phyloP scores from a whole-genome alignment of 2,888 invertebrate species.

The Scaptomyza polygonia region DNA sequence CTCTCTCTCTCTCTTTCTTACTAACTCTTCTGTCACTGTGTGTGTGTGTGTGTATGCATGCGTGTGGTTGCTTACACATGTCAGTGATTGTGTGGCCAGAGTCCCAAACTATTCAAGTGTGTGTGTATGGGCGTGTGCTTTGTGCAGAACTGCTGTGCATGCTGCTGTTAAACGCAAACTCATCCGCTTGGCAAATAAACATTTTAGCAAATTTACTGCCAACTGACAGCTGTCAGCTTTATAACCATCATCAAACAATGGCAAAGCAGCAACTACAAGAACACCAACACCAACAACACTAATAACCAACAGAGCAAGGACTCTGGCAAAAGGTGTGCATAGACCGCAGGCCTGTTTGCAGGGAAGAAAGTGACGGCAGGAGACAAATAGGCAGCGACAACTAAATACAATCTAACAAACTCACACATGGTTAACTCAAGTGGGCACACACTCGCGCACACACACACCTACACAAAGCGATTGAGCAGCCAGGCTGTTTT shows the following conservation, averaged over 20 bases:
- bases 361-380: constrained; percentile 11
- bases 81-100: constrained; percentile 56
- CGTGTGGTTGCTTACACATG: constrained; percentile 48
- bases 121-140: constrained; percentile 23
- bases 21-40: constrained; percentile 7
- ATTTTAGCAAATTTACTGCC: constrained; percentile 80
- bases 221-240: constrained; percentile 82
- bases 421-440: constrained; percentile 41
- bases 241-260: constrained; percentile 79
- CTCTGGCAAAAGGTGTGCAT: constrained; percentile 63
- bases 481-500: constrained; percentile 60
- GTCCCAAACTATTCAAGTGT: constrained; percentile 57
- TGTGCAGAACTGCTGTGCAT: constrained; percentile 40
- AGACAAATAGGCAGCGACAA: constrained; percentile 61
- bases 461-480: constrained; percentile 1
- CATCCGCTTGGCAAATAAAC: constrained; percentile 78
- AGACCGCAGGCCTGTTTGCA: constrained; percentile 67
- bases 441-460: constrained; percentile 39
- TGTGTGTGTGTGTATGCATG: constrained; percentile 19
- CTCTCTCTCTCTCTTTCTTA: constrained; percentile 35
- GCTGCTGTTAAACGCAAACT: constrained; percentile 76
- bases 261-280: constrained; percentile 23
- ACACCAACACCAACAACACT: constrained; percentile 31
- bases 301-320: constrained; percentile 28
- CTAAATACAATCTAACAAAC: constrained; percentile 56